Evolutionary conservation across 1,140 invertebrate genomes (phyloP).

Genomic region (Colletes gigas): DNA sequence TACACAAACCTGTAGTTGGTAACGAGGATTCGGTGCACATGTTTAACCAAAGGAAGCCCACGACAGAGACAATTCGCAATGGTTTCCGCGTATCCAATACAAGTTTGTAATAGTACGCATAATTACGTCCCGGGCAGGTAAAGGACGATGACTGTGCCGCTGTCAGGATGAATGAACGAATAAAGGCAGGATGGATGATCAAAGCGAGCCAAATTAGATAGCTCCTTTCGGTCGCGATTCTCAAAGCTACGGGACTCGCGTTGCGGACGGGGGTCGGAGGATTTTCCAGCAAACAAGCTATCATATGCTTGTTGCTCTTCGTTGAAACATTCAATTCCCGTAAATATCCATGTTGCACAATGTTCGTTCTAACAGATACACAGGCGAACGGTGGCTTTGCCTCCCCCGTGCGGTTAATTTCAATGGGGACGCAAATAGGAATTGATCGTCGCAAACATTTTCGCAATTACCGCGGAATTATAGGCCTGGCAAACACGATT

Average conservation of each 20-base stretch:
- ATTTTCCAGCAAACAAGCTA: conserved; percentile 41
- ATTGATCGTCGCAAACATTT: background rate
- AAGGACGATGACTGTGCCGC: background rate
- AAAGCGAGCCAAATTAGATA: conserved; percentile 56
- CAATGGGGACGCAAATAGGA: conserved; percentile 13
- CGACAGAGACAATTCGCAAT: background rate
- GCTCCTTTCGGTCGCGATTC: conserved; percentile 42
- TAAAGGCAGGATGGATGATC: conserved; percentile 41
- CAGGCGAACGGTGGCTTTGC: background rate
- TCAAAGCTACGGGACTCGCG: conserved; percentile 26
- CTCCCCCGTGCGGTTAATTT: background rate
- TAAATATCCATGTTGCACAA: conserved; percentile 17
- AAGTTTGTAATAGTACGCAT: background rate
- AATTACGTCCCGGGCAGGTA: background rate
- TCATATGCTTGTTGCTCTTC: conserved; percentile 5
- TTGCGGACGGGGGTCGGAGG: background rate
- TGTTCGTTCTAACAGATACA: conserved; percentile 21
- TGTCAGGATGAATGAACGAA: conserved; percentile 41
- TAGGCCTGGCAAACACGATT: background rate
- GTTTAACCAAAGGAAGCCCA: background rate
- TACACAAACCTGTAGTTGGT: background rate
- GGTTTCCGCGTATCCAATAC: background rate
- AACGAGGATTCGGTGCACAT: background rate
- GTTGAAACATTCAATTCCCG: conserved; percentile 35
- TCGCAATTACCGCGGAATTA: background rate